Percentiles rank a stretch among this genome's conserved stretches.
Conservation (phyloP, 2,888 invertebrate genomes). For the Drosophila phalerata region DNA sequence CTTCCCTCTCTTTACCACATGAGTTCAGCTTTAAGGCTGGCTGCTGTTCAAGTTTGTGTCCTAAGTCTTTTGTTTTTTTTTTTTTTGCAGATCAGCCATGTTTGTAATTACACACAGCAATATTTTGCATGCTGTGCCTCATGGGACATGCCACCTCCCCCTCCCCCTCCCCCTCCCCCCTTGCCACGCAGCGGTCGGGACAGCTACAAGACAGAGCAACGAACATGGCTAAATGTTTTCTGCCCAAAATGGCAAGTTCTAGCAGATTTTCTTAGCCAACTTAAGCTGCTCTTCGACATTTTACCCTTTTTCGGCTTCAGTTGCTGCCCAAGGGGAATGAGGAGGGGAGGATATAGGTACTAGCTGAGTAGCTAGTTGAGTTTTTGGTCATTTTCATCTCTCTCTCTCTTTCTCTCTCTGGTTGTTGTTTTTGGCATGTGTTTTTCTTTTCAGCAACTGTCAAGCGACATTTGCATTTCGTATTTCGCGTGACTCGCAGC, state of each 20-base stretch:
- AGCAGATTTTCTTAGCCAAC: conserved; percentile 64
- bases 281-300: conserved; percentile 51
- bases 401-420: neutral
- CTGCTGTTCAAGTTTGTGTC: conserved; percentile 51
- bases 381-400: neutral
- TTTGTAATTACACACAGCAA: conserved; percentile 67
- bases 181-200: conserved; percentile 1
- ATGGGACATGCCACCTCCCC: conserved; percentile 3
- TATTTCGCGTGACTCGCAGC: conserved; percentile 74
- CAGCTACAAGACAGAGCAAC: conserved; percentile 55
- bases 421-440: conserved; percentile 27
- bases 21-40: neutral
- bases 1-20: neutral
- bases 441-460: conserved; percentile 52
- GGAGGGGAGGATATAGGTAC: neutral
- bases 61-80: conserved; percentile 61
- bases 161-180: neutral
- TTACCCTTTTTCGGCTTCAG: conserved; percentile 60
- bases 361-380: conserved; percentile 1
- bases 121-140: conserved; percentile 40
- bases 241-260: conserved; percentile 75
- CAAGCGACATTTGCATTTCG: conserved; percentile 74
- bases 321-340: neutral
- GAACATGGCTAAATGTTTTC: conserved; percentile 71
- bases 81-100: conserved; percentile 44